phyloP scores from a whole-genome alignment of 2,113 vertebrate genomes.

The Tretioscincus oriximinensis region DNA sequence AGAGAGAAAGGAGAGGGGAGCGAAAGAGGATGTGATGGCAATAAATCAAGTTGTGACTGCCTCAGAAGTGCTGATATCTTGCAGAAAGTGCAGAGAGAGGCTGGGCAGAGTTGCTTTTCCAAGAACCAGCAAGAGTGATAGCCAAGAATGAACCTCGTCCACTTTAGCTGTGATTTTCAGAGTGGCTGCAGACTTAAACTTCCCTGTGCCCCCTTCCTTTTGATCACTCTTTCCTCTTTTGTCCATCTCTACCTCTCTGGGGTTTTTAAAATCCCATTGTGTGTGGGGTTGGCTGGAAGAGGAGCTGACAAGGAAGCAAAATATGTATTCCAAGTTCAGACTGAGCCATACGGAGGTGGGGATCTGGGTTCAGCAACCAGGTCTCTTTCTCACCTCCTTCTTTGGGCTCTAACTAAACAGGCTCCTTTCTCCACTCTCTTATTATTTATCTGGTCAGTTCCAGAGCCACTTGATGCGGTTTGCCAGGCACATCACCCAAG shows the following conservation, averaged over 20 bases:
- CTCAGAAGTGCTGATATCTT: constrained; percentile 10
- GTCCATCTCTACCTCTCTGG: too few species aligned
- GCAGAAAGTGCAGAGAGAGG: constrained; percentile 18
- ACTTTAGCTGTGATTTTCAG: not conserved
- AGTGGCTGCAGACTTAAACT: not conserved
- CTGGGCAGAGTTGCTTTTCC: constrained; percentile 5
- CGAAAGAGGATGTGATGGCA: constrained; percentile 21
- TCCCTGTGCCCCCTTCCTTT: not conserved
- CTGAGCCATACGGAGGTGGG: not conserved
- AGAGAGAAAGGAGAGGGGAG: constrained; percentile 10
- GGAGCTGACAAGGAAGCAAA: constrained; percentile 25
- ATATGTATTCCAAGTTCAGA: not conserved
- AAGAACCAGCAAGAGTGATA: constrained; percentile 28
- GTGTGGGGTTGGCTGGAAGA: not conserved
- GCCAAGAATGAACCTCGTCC: not conserved
- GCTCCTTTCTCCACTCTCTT: not conserved
- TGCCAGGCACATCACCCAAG: constrained; percentile 1
- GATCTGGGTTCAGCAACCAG: not conserved
- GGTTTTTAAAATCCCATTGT: too few species aligned
- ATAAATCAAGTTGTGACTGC: constrained; percentile 44
- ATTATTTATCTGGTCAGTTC: constrained; percentile 20
- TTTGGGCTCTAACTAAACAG: constrained; percentile 8
- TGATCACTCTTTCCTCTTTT: too few species aligned
- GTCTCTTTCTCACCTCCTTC: constrained; percentile 2
- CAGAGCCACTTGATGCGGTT: constrained; percentile 8